Evolutionary conservation across 2,797 vertebrate genomes (phyloP).

Genomic region (Carcharodon carcharias): DNA sequence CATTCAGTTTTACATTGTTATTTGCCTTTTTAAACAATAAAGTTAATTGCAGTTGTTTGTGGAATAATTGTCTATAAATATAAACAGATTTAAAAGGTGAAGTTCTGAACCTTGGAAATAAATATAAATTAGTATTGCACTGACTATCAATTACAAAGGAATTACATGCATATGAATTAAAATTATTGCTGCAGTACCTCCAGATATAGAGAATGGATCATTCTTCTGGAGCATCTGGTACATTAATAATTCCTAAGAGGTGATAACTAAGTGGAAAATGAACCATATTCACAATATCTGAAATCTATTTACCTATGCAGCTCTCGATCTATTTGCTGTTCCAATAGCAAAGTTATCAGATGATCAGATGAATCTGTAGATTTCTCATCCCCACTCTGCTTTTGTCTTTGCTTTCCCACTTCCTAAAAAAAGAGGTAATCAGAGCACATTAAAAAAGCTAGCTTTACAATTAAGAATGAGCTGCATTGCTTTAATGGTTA

Average conservation of each 20-base stretch:
- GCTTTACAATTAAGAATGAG: not conserved
- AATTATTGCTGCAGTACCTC: not conserved
- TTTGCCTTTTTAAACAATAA: not conserved
- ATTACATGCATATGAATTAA: not conserved
- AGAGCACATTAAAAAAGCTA: not conserved
- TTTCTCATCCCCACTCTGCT: not conserved
- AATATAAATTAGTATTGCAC: not conserved
- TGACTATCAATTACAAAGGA: not conserved
- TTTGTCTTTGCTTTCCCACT: not conserved
- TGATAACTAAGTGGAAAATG: conserved; percentile 4
- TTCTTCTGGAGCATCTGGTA: not conserved
- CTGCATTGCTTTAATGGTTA: not conserved
- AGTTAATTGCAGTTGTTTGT: not conserved
- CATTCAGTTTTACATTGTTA: not conserved
- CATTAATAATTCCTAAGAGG: not conserved
- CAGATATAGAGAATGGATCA: not conserved
- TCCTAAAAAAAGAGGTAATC: not conserved
- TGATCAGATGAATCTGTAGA: not conserved
- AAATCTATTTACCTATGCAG: not conserved
- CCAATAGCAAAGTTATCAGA: not conserved
- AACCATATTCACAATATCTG: not conserved
- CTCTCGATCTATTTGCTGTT: conserved; percentile 11
- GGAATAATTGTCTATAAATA: not conserved
- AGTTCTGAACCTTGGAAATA: not conserved
- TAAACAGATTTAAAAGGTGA: not conserved